phyloP scores from a whole-genome alignment of 2,797 vertebrate species.

The Silurus aristotelis region DNA sequence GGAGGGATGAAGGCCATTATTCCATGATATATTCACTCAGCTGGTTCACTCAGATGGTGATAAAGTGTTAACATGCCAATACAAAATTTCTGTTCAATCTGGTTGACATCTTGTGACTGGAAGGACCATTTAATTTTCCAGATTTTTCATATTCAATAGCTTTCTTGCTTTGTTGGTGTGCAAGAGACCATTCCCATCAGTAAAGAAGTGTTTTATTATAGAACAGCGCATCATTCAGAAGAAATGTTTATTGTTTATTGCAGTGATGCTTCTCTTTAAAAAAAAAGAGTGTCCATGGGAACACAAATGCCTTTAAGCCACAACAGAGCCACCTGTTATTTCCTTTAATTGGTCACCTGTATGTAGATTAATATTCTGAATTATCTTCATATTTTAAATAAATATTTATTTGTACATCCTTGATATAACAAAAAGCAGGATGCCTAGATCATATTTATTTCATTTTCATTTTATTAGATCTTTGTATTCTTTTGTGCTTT shows the following conservation, averaged over 20 bases:
- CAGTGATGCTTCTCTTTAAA: not conserved
- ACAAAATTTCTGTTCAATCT: not conserved
- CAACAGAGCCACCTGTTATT: not conserved
- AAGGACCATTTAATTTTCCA: not conserved
- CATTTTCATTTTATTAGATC: conserved; percentile 35
- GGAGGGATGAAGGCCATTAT: not conserved
- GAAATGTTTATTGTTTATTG: not conserved
- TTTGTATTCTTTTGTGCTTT: conserved; percentile 8
- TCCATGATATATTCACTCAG: not conserved
- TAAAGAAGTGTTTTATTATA: not conserved
- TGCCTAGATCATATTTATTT: conserved; percentile 27
- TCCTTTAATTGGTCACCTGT: not conserved
- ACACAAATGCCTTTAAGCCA: not conserved
- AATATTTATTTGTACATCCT: not conserved
- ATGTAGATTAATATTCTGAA: conserved; percentile 4
- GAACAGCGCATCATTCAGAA: not conserved
- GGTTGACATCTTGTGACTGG: not conserved
- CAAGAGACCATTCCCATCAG: not conserved
- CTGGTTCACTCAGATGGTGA: not conserved
- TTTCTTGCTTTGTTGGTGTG: not conserved
- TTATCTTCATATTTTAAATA: conserved; percentile 13
- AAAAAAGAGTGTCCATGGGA: not conserved
- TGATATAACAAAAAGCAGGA: not conserved
- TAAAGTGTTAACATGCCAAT: not conserved
- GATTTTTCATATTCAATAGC: not conserved